Evolutionary conservation across 2,113 vertebrate species (phyloP).

Genomic region (Oxyruncus cristatus): DNA sequence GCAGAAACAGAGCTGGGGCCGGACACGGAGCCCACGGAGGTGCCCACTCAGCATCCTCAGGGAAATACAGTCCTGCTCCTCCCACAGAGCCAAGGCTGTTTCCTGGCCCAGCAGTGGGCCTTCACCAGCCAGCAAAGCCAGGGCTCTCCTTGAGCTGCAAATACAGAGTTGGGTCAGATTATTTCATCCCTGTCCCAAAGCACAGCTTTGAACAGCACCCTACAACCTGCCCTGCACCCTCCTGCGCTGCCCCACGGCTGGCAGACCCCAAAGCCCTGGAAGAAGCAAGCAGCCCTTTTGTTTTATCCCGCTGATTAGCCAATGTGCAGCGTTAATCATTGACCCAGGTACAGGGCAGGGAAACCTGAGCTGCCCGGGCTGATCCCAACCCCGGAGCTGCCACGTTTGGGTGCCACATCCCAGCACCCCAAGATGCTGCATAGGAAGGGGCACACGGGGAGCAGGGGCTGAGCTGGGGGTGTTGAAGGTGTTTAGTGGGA

Average conservation of each 20-base stretch:
- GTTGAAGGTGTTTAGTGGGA: background rate
- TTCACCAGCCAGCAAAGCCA: background rate
- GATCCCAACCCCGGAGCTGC: background rate
- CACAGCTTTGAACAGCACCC: background rate
- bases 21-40: rapidly evolving
- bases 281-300: background rate
- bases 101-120: background rate
- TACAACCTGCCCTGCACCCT: rapidly evolving
- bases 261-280: background rate
- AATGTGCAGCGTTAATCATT: constrained; percentile 57
- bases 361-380: background rate
- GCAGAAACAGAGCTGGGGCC: background rate
- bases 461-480: background rate
- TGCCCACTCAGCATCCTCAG: background rate
- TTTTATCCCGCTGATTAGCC: background rate
- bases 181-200: background rate
- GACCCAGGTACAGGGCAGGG: background rate
- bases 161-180: rapidly evolving
- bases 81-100: rapidly evolving
- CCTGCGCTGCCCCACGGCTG: background rate
- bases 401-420: background rate
- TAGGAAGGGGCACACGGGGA: background rate
- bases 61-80: rapidly evolving
- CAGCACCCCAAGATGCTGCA: background rate
- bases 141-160: background rate